Conservation (phyloP, 1,140 invertebrate species). For the Subanguina moxae region DNA sequence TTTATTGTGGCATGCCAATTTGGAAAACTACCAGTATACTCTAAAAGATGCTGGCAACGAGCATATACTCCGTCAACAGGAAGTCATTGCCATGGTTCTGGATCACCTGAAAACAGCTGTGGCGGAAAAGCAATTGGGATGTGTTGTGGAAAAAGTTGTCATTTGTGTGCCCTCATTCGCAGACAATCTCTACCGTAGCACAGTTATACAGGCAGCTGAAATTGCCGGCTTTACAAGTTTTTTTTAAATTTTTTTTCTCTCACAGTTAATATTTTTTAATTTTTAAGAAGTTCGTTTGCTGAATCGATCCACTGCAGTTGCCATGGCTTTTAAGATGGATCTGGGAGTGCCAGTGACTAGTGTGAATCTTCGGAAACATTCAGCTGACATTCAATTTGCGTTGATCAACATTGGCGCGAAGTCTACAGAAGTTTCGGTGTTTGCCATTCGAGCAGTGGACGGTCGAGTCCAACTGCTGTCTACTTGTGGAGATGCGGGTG, state of each 20-base stretch:
- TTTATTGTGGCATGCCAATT: not conserved
- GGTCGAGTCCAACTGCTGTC: slow-evolving; percentile 4
- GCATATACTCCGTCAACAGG: not conserved
- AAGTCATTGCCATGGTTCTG: not conserved
- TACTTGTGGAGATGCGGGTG: not conserved
- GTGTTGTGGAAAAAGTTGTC: not conserved
- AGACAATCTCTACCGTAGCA: not conserved
- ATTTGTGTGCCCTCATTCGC: not conserved
- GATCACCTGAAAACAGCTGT: not conserved
- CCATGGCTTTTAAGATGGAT: not conserved
- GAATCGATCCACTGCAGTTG: not conserved
- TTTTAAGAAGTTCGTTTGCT: too few species aligned
- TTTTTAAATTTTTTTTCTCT: not conserved
- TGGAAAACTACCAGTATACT: not conserved
- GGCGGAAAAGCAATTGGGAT: not conserved
- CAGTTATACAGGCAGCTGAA: not conserved
- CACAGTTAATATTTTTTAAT: too few species aligned
- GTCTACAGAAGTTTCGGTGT: not conserved
- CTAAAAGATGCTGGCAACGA: not conserved
- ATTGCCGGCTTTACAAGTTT: not conserved
- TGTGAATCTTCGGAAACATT: too few species aligned
- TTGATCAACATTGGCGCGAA: not conserved
- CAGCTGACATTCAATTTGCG: not conserved
- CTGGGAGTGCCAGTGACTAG: too few species aligned
- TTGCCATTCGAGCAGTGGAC: not conserved